A percentile compares a stretch with the other conserved stretches of the same genome.
phyloP scores from a whole-genome alignment of 2,888 invertebrate genomes.

The Dryocosmus kuriphilus region DNA sequence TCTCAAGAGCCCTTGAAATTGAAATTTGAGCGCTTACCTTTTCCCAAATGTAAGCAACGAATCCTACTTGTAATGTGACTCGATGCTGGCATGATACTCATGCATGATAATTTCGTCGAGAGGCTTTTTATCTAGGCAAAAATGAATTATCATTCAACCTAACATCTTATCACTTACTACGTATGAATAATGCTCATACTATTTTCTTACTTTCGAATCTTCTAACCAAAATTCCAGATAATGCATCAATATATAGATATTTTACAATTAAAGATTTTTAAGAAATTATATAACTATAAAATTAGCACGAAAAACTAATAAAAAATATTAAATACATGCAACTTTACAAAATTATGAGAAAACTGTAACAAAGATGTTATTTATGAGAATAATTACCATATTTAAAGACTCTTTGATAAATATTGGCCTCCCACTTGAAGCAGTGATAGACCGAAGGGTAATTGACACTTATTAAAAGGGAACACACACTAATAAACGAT shows the following conservation, averaged over 20 bases:
- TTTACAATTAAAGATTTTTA: not conserved
- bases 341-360: not conserved
- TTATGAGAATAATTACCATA: conserved; percentile 20
- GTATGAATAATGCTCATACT: no score
- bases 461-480: conserved; percentile 1
- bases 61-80: conserved; percentile 47
- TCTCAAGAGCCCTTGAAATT: not conserved
- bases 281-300: no score
- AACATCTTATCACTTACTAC: not conserved
- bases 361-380: not conserved
- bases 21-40: conserved; percentile 48
- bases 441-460: not conserved
- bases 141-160: not conserved
- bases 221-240: no score
- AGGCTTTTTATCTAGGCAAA: conserved; percentile 50
- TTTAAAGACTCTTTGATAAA: not conserved
- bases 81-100: conserved; percentile 40
- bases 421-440: not conserved
- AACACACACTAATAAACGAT: conserved; percentile 1
- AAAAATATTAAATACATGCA: not conserved
- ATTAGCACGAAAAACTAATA: not conserved
- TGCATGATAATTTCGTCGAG: conserved; percentile 46
- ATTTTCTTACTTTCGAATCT: not conserved
- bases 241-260: not conserved
- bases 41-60: conserved; percentile 49